phyloP scores from a whole-genome alignment of 2,113 vertebrate genomes.

The Anguilla japonica region DNA sequence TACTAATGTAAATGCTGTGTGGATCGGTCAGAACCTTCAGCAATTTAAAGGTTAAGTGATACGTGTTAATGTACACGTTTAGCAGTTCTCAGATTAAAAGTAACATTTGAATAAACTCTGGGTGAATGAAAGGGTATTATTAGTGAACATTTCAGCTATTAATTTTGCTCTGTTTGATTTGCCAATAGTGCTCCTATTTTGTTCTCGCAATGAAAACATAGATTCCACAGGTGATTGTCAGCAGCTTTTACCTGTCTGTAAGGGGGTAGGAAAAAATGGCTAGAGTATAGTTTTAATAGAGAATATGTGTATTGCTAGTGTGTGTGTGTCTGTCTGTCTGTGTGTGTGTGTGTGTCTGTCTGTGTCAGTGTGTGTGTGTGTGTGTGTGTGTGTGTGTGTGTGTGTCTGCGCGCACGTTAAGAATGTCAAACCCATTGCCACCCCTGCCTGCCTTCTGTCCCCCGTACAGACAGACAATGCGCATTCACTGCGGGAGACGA shows the following conservation, averaged over 20 bases:
- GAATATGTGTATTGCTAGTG: slow-evolving; percentile 41
- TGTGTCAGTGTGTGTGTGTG: slow-evolving; percentile 16
- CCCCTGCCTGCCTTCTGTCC: slow-evolving; percentile 72
- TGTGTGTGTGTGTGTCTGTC: background rate
- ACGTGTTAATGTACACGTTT: background rate
- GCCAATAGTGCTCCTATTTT: background rate
- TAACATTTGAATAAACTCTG: background rate
- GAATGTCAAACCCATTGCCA: slow-evolving; percentile 67
- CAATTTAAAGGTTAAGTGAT: background rate
- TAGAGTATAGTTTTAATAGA: slow-evolving; percentile 10
- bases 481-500: slow-evolving; percentile 87
- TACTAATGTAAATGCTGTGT: background rate
- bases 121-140: background rate
- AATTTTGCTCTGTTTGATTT: too few species aligned
- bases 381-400: slow-evolving; percentile 32
- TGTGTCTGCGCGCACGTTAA: slow-evolving; percentile 54
- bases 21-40: background rate
- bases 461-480: slow-evolving; percentile 84
- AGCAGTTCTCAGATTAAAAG: background rate
- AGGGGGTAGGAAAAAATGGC: background rate
- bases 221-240: background rate
- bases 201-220: background rate
- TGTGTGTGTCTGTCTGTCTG: background rate
- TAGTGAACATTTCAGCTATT: background rate
- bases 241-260: slow-evolving; percentile 18